These are phyloP conservation scores for Pachliopta kotzebuea DNA, from an alignment of 2,888 invertebrate species.

Conservation along the genomic window DNA sequence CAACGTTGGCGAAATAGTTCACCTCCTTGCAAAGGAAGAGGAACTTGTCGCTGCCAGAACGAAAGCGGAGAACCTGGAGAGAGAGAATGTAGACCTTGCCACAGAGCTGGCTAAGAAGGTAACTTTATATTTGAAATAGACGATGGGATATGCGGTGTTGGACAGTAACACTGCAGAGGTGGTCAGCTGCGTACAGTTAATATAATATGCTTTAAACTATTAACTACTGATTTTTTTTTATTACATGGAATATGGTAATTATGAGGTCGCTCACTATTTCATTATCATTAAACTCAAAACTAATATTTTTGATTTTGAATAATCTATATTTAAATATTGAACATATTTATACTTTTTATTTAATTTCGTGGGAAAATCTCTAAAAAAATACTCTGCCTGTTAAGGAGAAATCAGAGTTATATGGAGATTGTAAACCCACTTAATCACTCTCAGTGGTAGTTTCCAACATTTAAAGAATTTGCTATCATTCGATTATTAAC, in stretches of 20 bases:
- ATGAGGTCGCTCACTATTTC: slow-evolving; percentile 4
- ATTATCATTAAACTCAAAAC: slow-evolving; percentile 11
- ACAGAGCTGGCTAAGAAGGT: slow-evolving; percentile 91
- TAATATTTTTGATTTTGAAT: slow-evolving; percentile 10
- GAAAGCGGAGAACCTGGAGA: slow-evolving; percentile 93
- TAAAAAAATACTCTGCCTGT: too few species aligned
- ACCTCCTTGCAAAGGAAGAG: slow-evolving; percentile 95
- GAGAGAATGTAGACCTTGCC: slow-evolving; percentile 92
- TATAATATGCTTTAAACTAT: neutral
- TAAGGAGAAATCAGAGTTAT: too few species aligned
- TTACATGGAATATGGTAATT: slow-evolving; percentile 22
- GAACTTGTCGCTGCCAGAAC: slow-evolving; percentile 92
- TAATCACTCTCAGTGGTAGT: too few species aligned
- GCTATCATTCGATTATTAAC: too few species aligned
- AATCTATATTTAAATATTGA: too few species aligned
- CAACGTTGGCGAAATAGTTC: slow-evolving; percentile 94
- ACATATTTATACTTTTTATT: too few species aligned
- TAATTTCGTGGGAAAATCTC: too few species aligned
- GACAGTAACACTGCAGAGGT: slow-evolving; percentile 12
- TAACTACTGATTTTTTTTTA: neutral
- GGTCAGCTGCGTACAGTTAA: neutral
- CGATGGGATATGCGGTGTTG: slow-evolving; percentile 4
- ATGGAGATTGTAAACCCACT: too few species aligned
- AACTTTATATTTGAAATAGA: slow-evolving; percentile 17
- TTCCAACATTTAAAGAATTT: too few species aligned